phyloP scores from a whole-genome alignment of 2,113 vertebrate species.

The Phainopepla nitens region DNA sequence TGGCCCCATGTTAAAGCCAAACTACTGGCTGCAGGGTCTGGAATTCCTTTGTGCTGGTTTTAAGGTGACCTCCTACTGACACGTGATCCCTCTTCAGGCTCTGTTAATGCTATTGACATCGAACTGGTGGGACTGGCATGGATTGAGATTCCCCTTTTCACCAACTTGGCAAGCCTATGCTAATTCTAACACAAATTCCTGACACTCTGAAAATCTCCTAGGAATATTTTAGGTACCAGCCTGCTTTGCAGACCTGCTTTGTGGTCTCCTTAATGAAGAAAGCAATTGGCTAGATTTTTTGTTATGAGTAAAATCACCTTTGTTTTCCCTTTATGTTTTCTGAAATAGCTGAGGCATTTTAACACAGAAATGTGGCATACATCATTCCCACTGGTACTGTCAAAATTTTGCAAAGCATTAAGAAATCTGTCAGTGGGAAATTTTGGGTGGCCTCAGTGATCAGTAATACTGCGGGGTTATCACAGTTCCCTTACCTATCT shows the following conservation, averaged over 20 bases:
- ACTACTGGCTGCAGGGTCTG: neutral
- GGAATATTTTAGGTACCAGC: neutral
- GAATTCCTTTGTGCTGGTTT: neutral
- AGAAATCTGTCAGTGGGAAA: neutral
- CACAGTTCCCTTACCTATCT: neutral
- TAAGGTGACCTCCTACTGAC: neutral
- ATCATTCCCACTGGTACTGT: neutral
- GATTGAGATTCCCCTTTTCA: neutral
- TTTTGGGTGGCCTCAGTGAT: neutral
- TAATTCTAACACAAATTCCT: neutral
- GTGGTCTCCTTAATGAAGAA: neutral
- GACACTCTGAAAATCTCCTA: neutral
- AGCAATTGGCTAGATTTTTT: neutral
- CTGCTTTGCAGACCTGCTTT: no score
- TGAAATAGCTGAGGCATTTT: neutral
- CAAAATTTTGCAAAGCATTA: neutral
- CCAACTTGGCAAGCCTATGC: neutral
- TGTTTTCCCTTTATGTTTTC: neutral
- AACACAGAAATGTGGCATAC: neutral
- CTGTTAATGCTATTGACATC: neutral
- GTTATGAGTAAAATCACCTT: neutral
- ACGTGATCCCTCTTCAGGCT: neutral
- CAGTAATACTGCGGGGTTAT: neutral
- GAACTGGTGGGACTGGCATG: neutral
- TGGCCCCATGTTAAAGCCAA: neutral